A percentile compares a stretch with the other conserved stretches of the same genome.
Evolutionary conservation across 2,113 vertebrate species (phyloP).

Genomic region (Zosterops pallidus): DNA sequence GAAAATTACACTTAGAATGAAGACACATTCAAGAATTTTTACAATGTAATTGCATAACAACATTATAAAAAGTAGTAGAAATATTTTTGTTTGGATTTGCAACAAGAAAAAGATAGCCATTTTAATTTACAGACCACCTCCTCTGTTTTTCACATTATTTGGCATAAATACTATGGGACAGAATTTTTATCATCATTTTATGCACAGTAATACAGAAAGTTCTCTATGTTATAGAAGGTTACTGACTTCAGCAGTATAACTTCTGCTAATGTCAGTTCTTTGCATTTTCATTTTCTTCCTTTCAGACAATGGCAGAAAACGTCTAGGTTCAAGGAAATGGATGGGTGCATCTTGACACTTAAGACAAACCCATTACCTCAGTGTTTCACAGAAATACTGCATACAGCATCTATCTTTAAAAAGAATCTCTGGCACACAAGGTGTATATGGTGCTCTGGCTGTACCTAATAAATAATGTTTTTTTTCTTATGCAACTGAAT

Average conservation of each 20-base stretch:
- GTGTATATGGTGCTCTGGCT: neutral
- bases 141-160: neutral
- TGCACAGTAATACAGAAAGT: neutral
- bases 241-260: neutral
- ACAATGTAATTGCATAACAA: neutral
- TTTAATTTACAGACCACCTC: neutral
- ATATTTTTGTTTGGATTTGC: neutral
- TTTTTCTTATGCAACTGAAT: neutral
- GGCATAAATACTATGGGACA: neutral
- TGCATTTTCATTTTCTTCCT: neutral
- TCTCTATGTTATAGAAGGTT: neutral
- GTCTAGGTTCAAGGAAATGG: neutral
- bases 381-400: neutral
- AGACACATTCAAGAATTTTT: neutral
- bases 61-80: neutral
- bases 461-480: neutral
- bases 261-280: neutral
- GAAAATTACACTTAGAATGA: neutral
- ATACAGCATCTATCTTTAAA: neutral
- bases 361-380: neutral
- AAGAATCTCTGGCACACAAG: neutral
- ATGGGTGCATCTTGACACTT: neutral
- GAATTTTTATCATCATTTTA: neutral
- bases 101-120: neutral
- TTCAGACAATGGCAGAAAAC: neutral